Base-by-base conservation (phyloP, 2,888 invertebrate species). In the Microplitis manilae region DNA sequence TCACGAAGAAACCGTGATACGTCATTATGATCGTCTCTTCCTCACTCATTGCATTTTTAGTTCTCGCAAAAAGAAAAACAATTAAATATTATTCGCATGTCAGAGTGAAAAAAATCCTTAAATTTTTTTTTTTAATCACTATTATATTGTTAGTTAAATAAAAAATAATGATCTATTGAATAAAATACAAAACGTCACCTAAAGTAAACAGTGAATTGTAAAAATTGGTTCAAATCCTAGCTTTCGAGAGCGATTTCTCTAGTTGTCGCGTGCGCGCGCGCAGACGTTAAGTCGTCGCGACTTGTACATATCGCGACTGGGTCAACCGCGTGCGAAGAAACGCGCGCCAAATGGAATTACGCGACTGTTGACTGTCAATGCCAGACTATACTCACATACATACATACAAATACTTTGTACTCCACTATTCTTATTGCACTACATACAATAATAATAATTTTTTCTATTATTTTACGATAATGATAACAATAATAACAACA, bases 231-330 rank as follows among this genome's bases (percentile, higher is more conserved):
- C 69, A 77, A 62, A 70, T 77, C 76, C 74, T 60, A 69, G 76
- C 80, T 81, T 82, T 82, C 81, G 82, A 80, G 80, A 79, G 76
- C 82, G 83, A 85, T 84, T 85, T 85, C 83, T 84, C 83, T 80
- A 80, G 73, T 81, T 80, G 82, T 79, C 79, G 81, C 80, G 78
- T 78, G 41, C 59, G 73, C 73, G 61, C 64, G 30, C 40, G 17
- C 30, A 68, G 20, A 62, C 61, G 17, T 38, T 2, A 72, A 50
- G 79, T 77, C 83, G 81, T 81, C 81, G 81, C 50, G 50, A 50
- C 50, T 50, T 13, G 8, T 50, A 50, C 13, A 50, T 50, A 50
- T 78, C 79, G 79, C 81, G 82, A 83, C 82, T 85, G 83, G 84
- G 84, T 84, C 85, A 83, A 79, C 60, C 77, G 50, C 73, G 73